Evolutionary conservation across 2,113 vertebrate species (phyloP).

Genomic region (Egretta garzetta): DNA sequence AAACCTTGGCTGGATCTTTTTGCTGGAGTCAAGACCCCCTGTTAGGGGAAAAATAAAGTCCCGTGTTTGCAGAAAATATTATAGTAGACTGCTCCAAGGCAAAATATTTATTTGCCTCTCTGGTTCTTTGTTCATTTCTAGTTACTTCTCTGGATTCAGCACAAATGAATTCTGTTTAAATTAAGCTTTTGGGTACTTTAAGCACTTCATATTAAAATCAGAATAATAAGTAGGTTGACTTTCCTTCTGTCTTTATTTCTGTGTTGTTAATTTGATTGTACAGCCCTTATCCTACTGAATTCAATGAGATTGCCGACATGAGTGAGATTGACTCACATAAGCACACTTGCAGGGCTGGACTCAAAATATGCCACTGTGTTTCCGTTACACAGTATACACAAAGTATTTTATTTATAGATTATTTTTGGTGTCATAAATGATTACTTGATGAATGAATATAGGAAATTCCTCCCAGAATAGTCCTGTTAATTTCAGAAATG

Average conservation of each 20-base stretch:
- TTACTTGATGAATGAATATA: neutral
- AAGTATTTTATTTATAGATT: neutral
- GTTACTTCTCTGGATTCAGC: conserved; percentile 53
- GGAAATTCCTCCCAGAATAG: conserved; percentile 51
- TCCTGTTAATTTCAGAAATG: conserved; percentile 36
- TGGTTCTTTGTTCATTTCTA: conserved; percentile 13
- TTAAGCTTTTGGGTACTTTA: conserved; percentile 57
- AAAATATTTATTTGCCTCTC: conserved; percentile 72
- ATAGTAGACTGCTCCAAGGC: conserved; percentile 53
- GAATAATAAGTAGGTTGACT: conserved; percentile 41
- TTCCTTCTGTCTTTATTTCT: conserved; percentile 53
- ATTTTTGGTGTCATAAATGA: conserved; percentile 9
- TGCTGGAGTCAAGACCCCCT: conserved; percentile 73
- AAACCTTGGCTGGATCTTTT: conserved; percentile 73
- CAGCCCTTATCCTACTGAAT: neutral
- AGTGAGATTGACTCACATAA: neutral
- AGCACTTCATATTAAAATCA: conserved; percentile 49
- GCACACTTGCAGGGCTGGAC: neutral
- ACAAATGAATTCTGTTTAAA: conserved; percentile 45
- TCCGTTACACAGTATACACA: neutral
- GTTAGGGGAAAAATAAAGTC: conserved; percentile 74
- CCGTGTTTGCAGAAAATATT: conserved; percentile 72
- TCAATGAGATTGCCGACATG: neutral
- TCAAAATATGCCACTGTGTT: neutral
- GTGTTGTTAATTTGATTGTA: conserved; percentile 37